Evolutionary conservation across 2,888 invertebrate species (phyloP).

Genomic region (Ischnus inquisitorius): DNA sequence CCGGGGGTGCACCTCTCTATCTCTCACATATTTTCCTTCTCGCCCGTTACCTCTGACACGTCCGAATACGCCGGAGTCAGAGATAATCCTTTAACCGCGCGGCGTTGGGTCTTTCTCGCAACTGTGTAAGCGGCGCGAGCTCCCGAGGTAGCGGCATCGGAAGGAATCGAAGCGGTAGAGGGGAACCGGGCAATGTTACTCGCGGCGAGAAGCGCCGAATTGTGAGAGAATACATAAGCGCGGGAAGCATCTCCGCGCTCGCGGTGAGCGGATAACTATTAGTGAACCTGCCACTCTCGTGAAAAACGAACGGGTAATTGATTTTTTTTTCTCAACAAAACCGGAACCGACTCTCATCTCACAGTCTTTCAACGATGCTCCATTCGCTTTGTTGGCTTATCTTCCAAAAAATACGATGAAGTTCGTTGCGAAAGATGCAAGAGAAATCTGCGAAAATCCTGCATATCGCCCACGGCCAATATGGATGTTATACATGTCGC

Average conservation of each 20-base stretch:
- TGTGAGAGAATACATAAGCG: slow-evolving; percentile 35
- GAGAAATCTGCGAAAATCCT: not conserved
- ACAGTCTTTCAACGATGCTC: not conserved
- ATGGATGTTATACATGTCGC: not conserved
- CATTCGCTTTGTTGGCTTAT: slow-evolving; percentile 25
- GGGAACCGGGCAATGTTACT: slow-evolving; percentile 27
- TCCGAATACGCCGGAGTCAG: slow-evolving; percentile 6
- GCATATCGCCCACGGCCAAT: not conserved
- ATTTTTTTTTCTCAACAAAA: slow-evolving; percentile 74
- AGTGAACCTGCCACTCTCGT: slow-evolving; percentile 77
- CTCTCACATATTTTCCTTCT: slow-evolving; percentile 41
- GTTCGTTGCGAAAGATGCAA: not conserved
- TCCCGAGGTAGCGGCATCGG: not conserved
- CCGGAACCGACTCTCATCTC: slow-evolving; percentile 53
- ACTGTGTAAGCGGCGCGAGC: not conserved
- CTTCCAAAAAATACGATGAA: not conserved
- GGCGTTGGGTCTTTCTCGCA: not conserved
- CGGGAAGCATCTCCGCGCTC: slow-evolving; percentile 30
- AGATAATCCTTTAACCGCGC: slow-evolving; percentile 12
- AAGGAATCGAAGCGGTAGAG: not conserved
- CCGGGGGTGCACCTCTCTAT: slow-evolving; percentile 49
- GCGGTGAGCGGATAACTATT: slow-evolving; percentile 64
- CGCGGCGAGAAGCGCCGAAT: slow-evolving; percentile 39
- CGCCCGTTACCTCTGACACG: slow-evolving; percentile 24
- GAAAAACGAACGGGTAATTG: slow-evolving; percentile 75